phyloP scores from a whole-genome alignment of 1,140 invertebrate genomes.

The Tetragnatha versicolor region DNA sequence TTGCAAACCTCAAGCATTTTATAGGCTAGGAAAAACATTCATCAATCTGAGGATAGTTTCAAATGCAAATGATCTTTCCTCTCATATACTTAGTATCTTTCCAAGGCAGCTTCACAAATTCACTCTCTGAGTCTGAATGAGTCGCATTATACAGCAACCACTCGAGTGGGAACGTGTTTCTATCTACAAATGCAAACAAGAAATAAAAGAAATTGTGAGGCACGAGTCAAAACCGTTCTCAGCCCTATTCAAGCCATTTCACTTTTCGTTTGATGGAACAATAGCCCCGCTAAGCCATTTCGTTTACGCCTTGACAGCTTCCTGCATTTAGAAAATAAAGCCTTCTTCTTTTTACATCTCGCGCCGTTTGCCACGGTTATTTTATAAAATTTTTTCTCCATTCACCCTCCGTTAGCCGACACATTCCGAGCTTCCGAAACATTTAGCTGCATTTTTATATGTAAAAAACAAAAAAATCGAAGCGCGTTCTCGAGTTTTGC shows the following conservation, averaged over 20 bases:
- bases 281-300: constrained; percentile 38
- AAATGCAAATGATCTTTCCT: too few relatives aligned
- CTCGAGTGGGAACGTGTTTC: constrained; percentile 39
- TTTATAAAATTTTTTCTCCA: too few relatives aligned
- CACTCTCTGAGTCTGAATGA: constrained; percentile 8
- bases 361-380: neutral
- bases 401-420: constrained; percentile 17
- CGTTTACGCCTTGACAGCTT: constrained; percentile 46
- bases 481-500: neutral
- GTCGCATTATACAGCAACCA: constrained; percentile 34
- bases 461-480: too few relatives aligned
- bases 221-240: constrained; percentile 27
- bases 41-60: too few relatives aligned
- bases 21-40: too few relatives aligned
- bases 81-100: too few relatives aligned
- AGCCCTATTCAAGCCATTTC: constrained; percentile 40
- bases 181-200: neutral
- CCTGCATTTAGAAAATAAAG: constrained; percentile 41
- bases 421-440: constrained; percentile 46
- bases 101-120: constrained; percentile 19
- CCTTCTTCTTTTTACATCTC: constrained; percentile 17
- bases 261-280: constrained; percentile 43
- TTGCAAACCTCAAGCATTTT: too few relatives aligned
- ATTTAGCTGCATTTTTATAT: too few relatives aligned
- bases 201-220: neutral